These are phyloP conservation scores for Solen grandis DNA, from an alignment of 1,140 invertebrate genomes.

Conservation along the genomic window DNA sequence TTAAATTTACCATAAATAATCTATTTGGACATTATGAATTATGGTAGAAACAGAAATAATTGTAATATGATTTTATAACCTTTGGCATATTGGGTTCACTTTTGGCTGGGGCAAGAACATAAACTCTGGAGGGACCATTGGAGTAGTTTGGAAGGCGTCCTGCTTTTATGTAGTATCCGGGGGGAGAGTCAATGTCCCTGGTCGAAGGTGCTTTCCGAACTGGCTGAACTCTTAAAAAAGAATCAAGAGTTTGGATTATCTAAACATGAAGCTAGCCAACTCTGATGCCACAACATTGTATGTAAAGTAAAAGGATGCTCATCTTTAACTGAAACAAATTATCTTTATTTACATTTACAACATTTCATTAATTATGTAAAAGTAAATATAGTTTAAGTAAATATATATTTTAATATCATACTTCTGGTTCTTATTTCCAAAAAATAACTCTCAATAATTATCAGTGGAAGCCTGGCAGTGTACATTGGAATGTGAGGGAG, in stretches of 20 bases:
- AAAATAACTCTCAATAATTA: too few relatives aligned
- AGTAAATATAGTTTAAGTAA: too few relatives aligned
- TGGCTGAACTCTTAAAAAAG: not conserved
- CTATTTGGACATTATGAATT: not conserved
- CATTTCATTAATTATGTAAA: slow-evolving; percentile 3
- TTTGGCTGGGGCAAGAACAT: slow-evolving; percentile 35
- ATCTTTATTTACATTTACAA: not conserved
- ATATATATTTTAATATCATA: too few relatives aligned
- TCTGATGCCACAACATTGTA: not conserved
- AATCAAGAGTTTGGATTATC: not conserved
- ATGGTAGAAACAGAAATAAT: not conserved
- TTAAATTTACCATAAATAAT: not conserved
- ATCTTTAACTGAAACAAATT: not conserved
- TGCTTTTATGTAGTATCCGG: slow-evolving; percentile 34
- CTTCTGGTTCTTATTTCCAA: too few relatives aligned
- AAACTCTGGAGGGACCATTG: slow-evolving; percentile 33
- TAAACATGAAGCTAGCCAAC: not conserved
- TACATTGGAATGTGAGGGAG: too few relatives aligned
- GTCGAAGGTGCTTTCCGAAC: not conserved
- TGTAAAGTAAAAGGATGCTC: not conserved
- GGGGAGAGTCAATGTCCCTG: slow-evolving; percentile 25
- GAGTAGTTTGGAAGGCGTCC: slow-evolving; percentile 21
- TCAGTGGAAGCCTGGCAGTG: too few relatives aligned
- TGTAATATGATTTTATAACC: not conserved
- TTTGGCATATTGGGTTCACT: slow-evolving; percentile 11